Percentiles rank a stretch among this genome's conserved stretches.
Evolutionary conservation across 2,797 vertebrate genomes (phyloP).

Genomic region (Monodelphis domestica): DNA sequence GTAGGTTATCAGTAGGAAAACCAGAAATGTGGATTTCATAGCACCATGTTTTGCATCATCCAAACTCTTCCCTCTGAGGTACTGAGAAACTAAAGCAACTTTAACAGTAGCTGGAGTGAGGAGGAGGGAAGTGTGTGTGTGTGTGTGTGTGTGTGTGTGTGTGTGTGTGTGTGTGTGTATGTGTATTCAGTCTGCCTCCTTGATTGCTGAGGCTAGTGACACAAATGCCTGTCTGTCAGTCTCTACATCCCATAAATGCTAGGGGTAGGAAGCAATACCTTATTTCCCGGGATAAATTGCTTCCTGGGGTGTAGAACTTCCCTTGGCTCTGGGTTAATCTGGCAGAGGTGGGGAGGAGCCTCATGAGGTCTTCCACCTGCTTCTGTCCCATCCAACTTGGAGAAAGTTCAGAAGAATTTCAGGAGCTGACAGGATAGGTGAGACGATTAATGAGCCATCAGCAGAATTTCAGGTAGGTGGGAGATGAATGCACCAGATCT

Average conservation of each 20-base stretch:
- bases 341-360: not conserved
- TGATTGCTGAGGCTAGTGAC: not conserved
- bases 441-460: not conserved
- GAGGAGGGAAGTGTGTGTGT: not conserved
- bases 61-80: constrained; percentile 3
- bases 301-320: not conserved
- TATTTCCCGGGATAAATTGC: not conserved
- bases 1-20: constrained; percentile 9
- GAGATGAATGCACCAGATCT: not conserved
- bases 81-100: constrained; percentile 24
- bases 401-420: not conserved
- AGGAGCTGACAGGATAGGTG: not conserved
- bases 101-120: not conserved
- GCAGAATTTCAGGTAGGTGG: not conserved
- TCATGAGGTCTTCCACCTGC: not conserved
- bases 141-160: not conserved
- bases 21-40: not conserved
- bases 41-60: not conserved
- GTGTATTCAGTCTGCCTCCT: not conserved
- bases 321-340: not conserved
- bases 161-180: not conserved
- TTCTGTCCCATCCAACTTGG: not conserved
- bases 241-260: not conserved
- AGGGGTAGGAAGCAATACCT: not conserved
- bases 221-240: not conserved